Evolutionary conservation across 1,140 invertebrate genomes (phyloP), one percentile per base, ranked within the genome.

Genomic region (Epicauta chinensis): DNA sequence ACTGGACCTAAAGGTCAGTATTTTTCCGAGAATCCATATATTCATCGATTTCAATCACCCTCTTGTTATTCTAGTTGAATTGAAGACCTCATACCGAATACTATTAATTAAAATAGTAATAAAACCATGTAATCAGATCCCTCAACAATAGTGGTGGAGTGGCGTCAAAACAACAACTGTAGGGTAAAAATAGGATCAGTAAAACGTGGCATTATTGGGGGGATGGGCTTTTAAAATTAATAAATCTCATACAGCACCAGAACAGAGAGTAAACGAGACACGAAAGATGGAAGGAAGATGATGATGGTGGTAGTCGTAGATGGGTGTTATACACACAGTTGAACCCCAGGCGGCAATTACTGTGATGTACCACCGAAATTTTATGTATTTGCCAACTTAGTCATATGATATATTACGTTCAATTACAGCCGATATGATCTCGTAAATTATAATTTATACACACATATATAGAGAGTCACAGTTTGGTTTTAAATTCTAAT

Each of bases 321-420:
- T n/a, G n/a, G n/a, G n/a, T n/a, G n/a, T n/a, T 10, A 16, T 23
- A 15, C 29, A 46, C 46, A 39, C 43, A 43, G 14, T 32, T 17
- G 35, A 23, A 44, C 60, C 57, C 57, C 36, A 53, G 47, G 60
- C 60, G 55, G 60, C 51, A 60, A 62, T 62, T 60, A 58, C 60
- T 30, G 44, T 60, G 55, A 60, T 60, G 41, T 60, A 60, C 40
- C 41, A 42, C 53, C 56, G 15, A 54, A 60, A 62, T 62, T 60
- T 60, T 58, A 56, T 60, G 56, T 62, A 62, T 60, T 60, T 62
- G 61, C 55, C 46, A 60, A 62, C 55, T 62, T 55, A 56, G 58
- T 62, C 51, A 60, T 35, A 62, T 60, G 61, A 60, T 58, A 58
- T 62, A 62, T 56, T 40, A 48, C 15, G 32, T 30, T 49, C 54